Evolutionary conservation across 2,113 vertebrate genomes (phyloP).

Genomic region (Chaenocephalus aceratus): DNA sequence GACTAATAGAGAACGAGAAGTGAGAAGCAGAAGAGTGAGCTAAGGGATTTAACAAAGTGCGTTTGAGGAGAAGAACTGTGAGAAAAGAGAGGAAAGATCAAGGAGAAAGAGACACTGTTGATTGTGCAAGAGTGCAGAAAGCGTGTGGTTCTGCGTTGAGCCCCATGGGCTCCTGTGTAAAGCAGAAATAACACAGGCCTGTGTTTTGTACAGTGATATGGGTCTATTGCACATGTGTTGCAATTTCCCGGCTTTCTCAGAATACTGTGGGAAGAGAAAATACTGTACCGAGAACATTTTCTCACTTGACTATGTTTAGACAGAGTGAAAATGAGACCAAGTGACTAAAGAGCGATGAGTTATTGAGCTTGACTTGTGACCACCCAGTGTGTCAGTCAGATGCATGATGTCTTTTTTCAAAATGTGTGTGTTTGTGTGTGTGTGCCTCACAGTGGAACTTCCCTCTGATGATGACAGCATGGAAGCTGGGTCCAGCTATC

Average conservation of each 20-base stretch:
- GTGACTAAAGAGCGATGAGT: constrained; percentile 75
- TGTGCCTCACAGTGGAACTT: constrained; percentile 94
- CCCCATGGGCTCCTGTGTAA: constrained; percentile 77
- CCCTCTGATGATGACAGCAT: constrained; percentile 98
- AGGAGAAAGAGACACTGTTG: constrained; percentile 68
- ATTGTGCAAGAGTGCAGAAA: constrained; percentile 77
- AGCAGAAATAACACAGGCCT: constrained; percentile 81
- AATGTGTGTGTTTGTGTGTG: constrained; percentile 28
- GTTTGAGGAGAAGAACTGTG: constrained; percentile 62
- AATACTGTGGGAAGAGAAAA: constrained; percentile 79
- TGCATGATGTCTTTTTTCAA: constrained; percentile 70
- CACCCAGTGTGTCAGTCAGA: constrained; percentile 75
- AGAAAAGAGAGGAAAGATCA: constrained; percentile 63
- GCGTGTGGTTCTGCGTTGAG: constrained; percentile 74
- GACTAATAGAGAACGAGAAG: constrained; percentile 58
- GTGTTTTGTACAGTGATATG: constrained; percentile 73
- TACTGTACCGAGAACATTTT: constrained; percentile 74
- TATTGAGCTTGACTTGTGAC: constrained; percentile 77
- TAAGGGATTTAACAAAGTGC: constrained; percentile 44
- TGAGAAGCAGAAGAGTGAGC: constrained; percentile 49
- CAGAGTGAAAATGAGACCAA: constrained; percentile 76
- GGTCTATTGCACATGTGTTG: constrained; percentile 79
- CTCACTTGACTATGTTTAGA: constrained; percentile 79
- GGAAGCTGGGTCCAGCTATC: constrained; percentile 97
- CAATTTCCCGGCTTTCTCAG: constrained; percentile 78